Base-by-base conservation (phyloP, 2,113 vertebrate species). In the Anoura caudifer region DNA sequence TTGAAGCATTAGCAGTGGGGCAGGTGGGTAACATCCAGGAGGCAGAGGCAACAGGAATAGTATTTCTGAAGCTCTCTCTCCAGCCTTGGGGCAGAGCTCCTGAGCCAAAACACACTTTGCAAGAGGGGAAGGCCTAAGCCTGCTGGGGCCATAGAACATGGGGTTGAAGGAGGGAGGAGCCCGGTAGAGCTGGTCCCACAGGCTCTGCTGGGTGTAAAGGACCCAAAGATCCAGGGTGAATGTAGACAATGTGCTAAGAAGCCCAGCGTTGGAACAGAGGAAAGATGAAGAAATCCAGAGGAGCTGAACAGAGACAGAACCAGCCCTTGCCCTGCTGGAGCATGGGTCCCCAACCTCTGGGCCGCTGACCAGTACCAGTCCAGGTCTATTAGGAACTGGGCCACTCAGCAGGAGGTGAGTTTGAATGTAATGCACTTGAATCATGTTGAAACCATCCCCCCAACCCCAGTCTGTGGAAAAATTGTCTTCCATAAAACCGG, bases 281-380 rank as follows among this genome's bases (percentile, higher is more conserved):
- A 84, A 88, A 82, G 33, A 56, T 87, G 85, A 93, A 73, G 96
- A 95, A 86, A 92, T 22, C 10, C n/a, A 31, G 63, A 76, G 97
- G 24, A 9, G 38, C 19, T 12, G 14, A 88, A 33, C 26, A 26
- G 26, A 89, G 36, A 28, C 5, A 2, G 9, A 67, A n/a, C 43
- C 43, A 61, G 38, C 47, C 50, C 69, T 89, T 0, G 12, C 38
- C 79, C 54, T 69, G 65, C 10, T 1, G 52, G 95, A 70, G 70
- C 61, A 14, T 28, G 28, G 28, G 61, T 63, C 61, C 28, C 61
- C 61, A 63, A 31, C 61, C 26, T 63, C 61, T 31, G 61, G 13
- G 61, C 28, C 1, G 4, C 28, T 13, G 28, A 63, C 61, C 61
- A 31, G 61, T 31, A 63, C 61, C 28, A 26, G 61, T 63, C 28